Evolutionary conservation across 2,888 invertebrate species (phyloP).

Genomic region (Drosophila mimetica): DNA sequence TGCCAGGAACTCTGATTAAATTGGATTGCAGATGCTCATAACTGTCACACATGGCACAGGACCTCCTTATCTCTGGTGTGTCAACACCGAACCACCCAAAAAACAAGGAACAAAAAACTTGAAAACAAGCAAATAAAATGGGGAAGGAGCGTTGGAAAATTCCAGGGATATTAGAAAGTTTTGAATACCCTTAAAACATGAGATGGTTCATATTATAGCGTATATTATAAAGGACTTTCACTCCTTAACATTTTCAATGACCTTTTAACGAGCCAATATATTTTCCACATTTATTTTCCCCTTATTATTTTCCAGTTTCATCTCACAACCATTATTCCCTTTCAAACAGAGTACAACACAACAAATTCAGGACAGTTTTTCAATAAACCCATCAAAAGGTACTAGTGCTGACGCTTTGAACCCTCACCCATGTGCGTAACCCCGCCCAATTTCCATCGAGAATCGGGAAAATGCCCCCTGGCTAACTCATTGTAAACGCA

Average conservation of each 20-base stretch:
- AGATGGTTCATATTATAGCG: too few relatives aligned
- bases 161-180: background rate
- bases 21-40: slow-evolving; percentile 75
- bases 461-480: slow-evolving; percentile 52
- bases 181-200: slow-evolving; percentile 23
- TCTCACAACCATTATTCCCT: slow-evolving; percentile 9
- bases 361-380: slow-evolving; percentile 66
- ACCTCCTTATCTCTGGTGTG: slow-evolving; percentile 45
- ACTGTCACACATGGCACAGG: slow-evolving; percentile 73
- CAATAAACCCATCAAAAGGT: slow-evolving; percentile 78
- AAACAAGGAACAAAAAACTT: slow-evolving; percentile 34
- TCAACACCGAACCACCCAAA: slow-evolving; percentile 68
- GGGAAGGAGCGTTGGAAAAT: background rate
- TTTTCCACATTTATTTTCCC: background rate
- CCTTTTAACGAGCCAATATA: background rate
- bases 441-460: slow-evolving; percentile 23
- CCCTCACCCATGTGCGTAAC: slow-evolving; percentile 37
- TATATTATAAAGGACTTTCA: too few relatives aligned
- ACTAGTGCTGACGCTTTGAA: slow-evolving; percentile 57
- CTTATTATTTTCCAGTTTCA: background rate
- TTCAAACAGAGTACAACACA: slow-evolving; percentile 8
- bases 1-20: slow-evolving; percentile 70
- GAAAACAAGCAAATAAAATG: slow-evolving; percentile 30
- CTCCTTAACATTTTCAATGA: background rate
- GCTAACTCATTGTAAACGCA: slow-evolving; percentile 64